These are phyloP conservation scores for Athalia cordata DNA, from an alignment of 2,888 invertebrate genomes.

Conservation along the genomic window DNA sequence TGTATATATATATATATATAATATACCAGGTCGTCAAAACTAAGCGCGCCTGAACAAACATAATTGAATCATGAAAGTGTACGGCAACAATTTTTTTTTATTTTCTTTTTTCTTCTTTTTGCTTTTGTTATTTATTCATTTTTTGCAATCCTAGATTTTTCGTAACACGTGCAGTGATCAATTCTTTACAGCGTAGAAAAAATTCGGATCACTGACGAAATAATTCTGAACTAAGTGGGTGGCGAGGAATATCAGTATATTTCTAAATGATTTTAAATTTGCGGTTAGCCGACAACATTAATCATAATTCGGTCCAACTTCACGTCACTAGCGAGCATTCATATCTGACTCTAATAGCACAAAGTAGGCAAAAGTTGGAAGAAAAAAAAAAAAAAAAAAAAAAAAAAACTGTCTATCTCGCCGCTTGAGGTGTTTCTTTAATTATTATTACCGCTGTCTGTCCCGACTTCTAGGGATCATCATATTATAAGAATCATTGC, in stretches of 20 bases:
- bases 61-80: not conserved
- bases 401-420: not conserved
- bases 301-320: constrained; percentile 40
- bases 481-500: too few relatives aligned
- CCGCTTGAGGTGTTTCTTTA: not conserved
- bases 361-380: too few relatives aligned
- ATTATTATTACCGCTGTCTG: constrained; percentile 1
- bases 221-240: constrained; percentile 22
- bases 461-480: too few relatives aligned
- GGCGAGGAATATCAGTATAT: constrained; percentile 5
- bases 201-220: not conserved
- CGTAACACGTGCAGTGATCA: not conserved
- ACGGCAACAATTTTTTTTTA: too few relatives aligned
- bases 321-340: constrained; percentile 27
- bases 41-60: not conserved
- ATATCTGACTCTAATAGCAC: not conserved
- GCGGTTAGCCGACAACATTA: constrained; percentile 36
- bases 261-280: constrained; percentile 16
- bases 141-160: not conserved
- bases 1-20: too few relatives aligned
- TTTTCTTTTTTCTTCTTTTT: not conserved
- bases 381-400: too few relatives aligned
- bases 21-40: not conserved
- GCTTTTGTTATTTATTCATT: not conserved
- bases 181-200: not conserved